Percentiles rank a stretch among this genome's conserved stretches.
Conservation (phyloP, 2,888 invertebrate genomes). For the Drosophila fulvimacula region DNA sequence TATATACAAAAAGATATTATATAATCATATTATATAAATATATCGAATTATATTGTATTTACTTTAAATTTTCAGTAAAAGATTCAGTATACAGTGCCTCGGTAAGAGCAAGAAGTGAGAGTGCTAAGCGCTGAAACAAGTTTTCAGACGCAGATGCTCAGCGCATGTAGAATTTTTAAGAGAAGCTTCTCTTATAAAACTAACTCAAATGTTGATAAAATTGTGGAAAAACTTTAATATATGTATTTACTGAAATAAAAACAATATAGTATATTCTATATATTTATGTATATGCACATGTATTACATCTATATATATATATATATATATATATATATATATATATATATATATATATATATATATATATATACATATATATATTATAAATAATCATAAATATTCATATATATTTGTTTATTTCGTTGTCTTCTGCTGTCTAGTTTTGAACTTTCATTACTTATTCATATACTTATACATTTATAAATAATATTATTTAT, state of each 20-base stretch:
- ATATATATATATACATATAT: neutral
- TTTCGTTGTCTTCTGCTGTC: neutral
- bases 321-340: neutral
- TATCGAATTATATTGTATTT: neutral
- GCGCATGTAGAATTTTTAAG: neutral
- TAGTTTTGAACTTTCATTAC: too few relatives aligned
- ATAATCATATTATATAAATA: neutral
- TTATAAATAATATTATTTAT: too few relatives aligned
- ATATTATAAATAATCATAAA: neutral
- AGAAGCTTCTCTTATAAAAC: neutral
- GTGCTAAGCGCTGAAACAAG: constrained; percentile 22
- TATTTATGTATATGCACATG: too few relatives aligned
- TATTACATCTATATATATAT: neutral
- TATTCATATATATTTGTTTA: too few relatives aligned
- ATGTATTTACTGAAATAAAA: neutral
- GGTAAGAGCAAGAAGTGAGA: constrained; percentile 11
- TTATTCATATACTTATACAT: too few relatives aligned
- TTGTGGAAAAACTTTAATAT: neutral
- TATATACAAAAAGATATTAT: too few relatives aligned
- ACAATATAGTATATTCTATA: too few relatives aligned
- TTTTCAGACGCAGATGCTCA: constrained; percentile 27
- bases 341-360: neutral
- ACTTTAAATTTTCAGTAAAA: neutral
- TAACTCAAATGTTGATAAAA: neutral
- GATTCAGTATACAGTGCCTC: neutral